Base-by-base conservation (phyloP, 2,113 vertebrate species). In the Heterotilapia buettikoferi region DNA sequence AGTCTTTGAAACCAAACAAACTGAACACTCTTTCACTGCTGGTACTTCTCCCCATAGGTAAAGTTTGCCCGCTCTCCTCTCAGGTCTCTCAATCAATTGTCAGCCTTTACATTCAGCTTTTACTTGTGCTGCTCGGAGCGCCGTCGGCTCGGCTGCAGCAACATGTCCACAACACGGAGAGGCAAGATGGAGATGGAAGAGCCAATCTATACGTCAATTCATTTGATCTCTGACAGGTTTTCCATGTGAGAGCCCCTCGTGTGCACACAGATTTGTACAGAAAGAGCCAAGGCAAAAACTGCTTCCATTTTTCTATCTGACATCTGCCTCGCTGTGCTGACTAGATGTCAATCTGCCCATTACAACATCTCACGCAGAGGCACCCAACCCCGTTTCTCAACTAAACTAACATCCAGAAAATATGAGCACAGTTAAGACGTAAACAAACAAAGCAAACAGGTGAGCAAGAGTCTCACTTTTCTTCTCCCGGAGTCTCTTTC, bases 381-480 rank as follows among this genome's bases (percentile, higher is more conserved):
- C 33, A 66, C 73, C 63, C 29, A 80, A 80, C 45, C 54, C n/a
- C 4, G 3, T 82, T 24, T 19, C 38, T 57, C 79, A 81, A 29
- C 45, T n/a, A n/a, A 78, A 33, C 73, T n/a, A 52, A 31, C 31
- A 59, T 86, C 45, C 81, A 54, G 8, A 56, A 66, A 68, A 92
- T 50, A 38, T 47, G 9, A 45, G 33, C n/a, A 29, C 43, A 61
- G 14, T 4, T 26, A 16, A 73, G 53, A 52, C 38, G 84, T 47
- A 86, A 84, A 86, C 71, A 89, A 80, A 71, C 80, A 61, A 68
- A 88, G 91, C 94, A 93, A 92, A 93, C 92, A 93, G 91, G 92
- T 93, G 91, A 92, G 56, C 52, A 12, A 61, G 7, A 80, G 79
- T 43, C 68, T 76, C 81, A 87, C 89, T 79, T 89, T 85, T 31